Base-by-base conservation (phyloP, 2,797 vertebrate genomes). In the Myioborus miniatus region DNA sequence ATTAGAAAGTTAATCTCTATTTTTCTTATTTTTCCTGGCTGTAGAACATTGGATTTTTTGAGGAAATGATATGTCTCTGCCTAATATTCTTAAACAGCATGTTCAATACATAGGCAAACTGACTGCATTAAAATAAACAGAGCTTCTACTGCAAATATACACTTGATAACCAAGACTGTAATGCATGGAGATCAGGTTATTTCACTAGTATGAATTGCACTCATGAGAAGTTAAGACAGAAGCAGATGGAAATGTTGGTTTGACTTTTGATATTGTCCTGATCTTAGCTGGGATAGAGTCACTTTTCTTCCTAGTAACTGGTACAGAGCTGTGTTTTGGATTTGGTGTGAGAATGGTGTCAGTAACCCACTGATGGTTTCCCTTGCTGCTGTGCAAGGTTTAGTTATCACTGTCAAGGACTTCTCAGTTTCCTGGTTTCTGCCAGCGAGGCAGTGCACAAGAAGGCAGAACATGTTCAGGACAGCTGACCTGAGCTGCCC, bases 21-120 rank as follows among this genome's bases (percentile, higher is more conserved):
- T 69, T 53, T 71, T 58, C 21, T 26, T 88, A 41, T 27, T 92
- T 67, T 87, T 79, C 4, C 26, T 91, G 52, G 6, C 30, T 72
- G 16, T 62, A 56, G 44, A 87, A 55, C 10, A 77, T 3, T 53
- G 22, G 14, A 52, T 53, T 81, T 90, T 92, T 65, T 10, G 27
- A 81, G 30, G 49, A 69, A 34, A 27, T 64, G 1, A 27, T 41
- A 2, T 34, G 27, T 53, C 37, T 74, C 20, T 90, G 14, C 26
- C 46, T 77, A 34, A 39, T 90, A 55, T 34, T 77, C n/a, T 44
- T 80, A 29, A 93, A n/a, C 21, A 75, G 43, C 83, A 67, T 23
- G n/a, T 82, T 15, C 18, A 63, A 4, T 43, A 29, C 4, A 3
- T 58, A 16, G 56, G 41, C n/a, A 72, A 74, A 55, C 26, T 72